Base-by-base conservation (phyloP, 53 echinoderm and acorn worm species). In the Temnopleurus reevesii region DNA sequence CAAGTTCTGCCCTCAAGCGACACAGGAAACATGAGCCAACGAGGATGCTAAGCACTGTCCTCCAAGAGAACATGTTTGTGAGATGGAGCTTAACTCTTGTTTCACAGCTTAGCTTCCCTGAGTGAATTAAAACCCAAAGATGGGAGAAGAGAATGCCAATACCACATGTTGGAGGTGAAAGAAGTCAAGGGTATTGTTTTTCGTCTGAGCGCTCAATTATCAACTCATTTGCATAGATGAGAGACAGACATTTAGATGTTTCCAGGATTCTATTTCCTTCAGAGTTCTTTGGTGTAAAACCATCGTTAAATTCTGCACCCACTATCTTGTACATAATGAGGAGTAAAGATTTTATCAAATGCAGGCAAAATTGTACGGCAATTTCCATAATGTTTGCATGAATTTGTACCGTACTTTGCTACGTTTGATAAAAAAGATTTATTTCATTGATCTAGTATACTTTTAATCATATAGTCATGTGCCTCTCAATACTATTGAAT, bases 131-230 rank as follows among this genome's bases (percentile, higher is more conserved):
- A 56, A 56, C 9, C n/a, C 10, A 83, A 38, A 56, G 27, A 34
- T 56, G 1, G 46, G 33, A 35, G 8, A 1, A 17, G 36, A 33
- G 83, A 36, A 51, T 34, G 54, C 10, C 31, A 53, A 83, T 83
- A 33, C 55, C 33, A 83, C 35, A 55, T 56, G 53, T 29, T 19
- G 53, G 29, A 8, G 54, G 55, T 55, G 57, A 38, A 55, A 83
- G 36, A 83, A 83, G 83, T 83, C 57, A 83, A 55, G 83, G 43
- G 31, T 55, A 83, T 83, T 83, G 83, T 83, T 83, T 81, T 56
- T 83, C 56, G 23, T 10, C 10, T 10, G 35, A 38, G n/a, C 21
- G 83, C 55, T 53, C 41, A 35, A 35, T 83, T 83, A 34, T 83
- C 83, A 56, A 27, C 83, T 83, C 18, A 83, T 83, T 83, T 83